Conservation (phyloP, 2,797 vertebrate genomes). For the Fratercula arctica region DNA sequence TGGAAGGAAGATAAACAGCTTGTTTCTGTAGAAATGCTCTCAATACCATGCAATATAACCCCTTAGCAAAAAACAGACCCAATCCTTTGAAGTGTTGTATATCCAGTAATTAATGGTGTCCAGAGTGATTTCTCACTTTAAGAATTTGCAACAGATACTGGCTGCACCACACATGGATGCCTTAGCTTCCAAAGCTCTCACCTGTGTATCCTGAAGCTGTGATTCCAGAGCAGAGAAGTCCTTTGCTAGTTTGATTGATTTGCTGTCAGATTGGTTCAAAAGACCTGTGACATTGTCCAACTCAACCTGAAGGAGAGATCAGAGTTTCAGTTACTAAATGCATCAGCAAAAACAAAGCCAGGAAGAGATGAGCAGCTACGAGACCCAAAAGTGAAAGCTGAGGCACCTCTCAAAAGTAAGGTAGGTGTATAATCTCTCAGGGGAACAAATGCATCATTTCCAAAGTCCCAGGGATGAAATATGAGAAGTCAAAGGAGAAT, state of each 20-base stretch:
- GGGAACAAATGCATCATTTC: background rate
- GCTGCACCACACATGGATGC: background rate
- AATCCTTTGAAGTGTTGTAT: background rate
- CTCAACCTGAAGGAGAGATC: conserved; percentile 79
- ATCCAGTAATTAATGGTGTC: background rate
- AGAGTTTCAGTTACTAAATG: background rate
- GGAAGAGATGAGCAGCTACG: background rate
- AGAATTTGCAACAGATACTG: background rate
- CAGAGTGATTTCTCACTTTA: background rate
- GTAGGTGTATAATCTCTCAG: background rate
- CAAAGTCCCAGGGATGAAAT: background rate
- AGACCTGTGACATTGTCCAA: conserved; percentile 88
- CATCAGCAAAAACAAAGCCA: background rate
- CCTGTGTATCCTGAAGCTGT: conserved; percentile 95
- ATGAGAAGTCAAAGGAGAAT: background rate
- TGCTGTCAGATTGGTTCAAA: conserved; percentile 89
- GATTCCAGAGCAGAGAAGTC: conserved; percentile 92
- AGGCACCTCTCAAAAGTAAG: background rate
- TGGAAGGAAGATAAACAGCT: background rate
- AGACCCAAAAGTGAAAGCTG: background rate
- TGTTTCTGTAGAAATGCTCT: background rate
- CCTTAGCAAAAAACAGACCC: background rate
- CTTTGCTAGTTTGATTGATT: conserved; percentile 92
- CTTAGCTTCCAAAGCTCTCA: conserved; percentile 49
- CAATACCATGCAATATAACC: background rate